Conservation (phyloP, 2,797 vertebrate species). For the Argya squamiceps region DNA sequence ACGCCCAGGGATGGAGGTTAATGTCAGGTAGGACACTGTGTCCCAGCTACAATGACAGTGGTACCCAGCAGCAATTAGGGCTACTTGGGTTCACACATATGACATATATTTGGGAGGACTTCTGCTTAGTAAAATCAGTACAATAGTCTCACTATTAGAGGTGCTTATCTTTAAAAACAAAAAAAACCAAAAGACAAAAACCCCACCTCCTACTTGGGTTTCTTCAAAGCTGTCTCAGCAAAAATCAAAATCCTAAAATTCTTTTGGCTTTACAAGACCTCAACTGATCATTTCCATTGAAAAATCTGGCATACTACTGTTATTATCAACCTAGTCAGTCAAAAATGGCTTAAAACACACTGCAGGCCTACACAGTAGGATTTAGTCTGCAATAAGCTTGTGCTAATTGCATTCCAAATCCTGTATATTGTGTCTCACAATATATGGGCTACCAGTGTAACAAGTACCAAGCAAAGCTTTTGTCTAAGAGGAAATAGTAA, state of each 20-base stretch:
- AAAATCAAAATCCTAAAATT: neutral
- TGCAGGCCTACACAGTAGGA: neutral
- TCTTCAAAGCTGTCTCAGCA: neutral
- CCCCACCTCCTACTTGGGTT: neutral
- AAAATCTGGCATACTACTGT: neutral
- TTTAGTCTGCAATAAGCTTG: neutral
- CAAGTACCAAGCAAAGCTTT: neutral
- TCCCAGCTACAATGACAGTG: neutral
- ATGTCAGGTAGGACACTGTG: neutral
- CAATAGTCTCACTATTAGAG: neutral
- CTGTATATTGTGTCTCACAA: neutral
- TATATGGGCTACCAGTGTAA: neutral
- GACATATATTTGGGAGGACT: rapidly evolving
- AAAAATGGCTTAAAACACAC: neutral
- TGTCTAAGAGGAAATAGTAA: neutral
- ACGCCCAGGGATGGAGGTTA: neutral
- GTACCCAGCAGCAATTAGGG: neutral
- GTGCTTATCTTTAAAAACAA: neutral
- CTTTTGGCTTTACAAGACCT: neutral
- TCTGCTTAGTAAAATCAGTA: neutral
- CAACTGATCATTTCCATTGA: neutral
- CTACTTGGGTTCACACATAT: neutral
- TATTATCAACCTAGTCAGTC: neutral
- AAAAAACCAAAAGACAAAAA: too few relatives aligned
- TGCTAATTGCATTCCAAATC: neutral